Conservation (phyloP, 2,797 vertebrate species). For the Psittacula derbiana region DNA sequence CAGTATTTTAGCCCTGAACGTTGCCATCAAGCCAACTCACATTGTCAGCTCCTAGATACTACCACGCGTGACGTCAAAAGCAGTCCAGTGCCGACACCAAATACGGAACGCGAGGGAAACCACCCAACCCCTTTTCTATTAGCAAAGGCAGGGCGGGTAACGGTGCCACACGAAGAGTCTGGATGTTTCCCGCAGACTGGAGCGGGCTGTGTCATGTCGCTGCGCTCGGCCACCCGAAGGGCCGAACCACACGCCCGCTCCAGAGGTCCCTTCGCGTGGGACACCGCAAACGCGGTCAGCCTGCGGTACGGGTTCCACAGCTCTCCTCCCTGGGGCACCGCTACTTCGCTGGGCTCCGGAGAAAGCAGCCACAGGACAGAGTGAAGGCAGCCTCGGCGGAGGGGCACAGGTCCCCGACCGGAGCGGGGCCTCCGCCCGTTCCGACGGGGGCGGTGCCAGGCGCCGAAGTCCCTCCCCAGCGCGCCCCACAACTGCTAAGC, state of each 20-base stretch:
- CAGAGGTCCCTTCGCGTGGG: neutral
- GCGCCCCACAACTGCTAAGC: neutral
- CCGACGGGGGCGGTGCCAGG: neutral
- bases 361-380: too few species aligned
- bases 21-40: neutral
- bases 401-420: neutral
- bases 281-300: neutral
- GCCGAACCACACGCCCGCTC: neutral
- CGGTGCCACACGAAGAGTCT: neutral
- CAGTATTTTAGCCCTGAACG: fast-evolving
- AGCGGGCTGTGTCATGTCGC: fast-evolving
- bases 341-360: neutral
- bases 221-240: neutral
- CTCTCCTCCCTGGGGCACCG: neutral
- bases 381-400: too few species aligned
- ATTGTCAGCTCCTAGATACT: neutral
- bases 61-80: neutral
- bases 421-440: neutral
- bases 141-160: neutral
- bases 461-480: neutral
- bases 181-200: neutral
- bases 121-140: fast-evolving
- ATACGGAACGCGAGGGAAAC: neutral
- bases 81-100: fast-evolving
- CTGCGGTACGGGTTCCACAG: neutral